A percentile compares a stretch with the other conserved stretches of the same genome.
Evolutionary conservation across 2,888 invertebrate genomes (phyloP).

Genomic region (Chalcis sispes): DNA sequence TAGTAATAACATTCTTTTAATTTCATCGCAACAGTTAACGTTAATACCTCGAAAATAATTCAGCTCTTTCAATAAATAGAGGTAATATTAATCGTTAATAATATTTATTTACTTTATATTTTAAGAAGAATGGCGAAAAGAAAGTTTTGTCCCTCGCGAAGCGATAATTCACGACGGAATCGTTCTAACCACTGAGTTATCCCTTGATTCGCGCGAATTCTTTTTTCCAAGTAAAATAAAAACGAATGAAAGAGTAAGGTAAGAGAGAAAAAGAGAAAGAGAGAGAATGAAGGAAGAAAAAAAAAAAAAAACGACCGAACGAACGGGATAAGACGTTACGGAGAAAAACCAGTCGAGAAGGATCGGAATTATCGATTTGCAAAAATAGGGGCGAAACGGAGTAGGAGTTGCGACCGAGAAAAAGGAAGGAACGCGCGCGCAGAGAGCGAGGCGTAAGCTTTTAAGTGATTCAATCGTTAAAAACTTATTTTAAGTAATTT

Average conservation of each 20-base stretch:
- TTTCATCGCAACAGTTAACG: too few relatives aligned
- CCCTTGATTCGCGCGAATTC: constrained; percentile 21
- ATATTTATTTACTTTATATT: constrained; percentile 22
- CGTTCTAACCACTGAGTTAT: constrained; percentile 32
- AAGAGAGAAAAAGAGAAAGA: constrained; percentile 1
- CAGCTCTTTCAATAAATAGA: too few relatives aligned
- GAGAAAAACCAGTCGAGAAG: constrained; percentile 33
- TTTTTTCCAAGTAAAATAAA: too few relatives aligned
- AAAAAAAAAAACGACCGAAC: constrained; percentile 9
- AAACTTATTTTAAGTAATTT: not conserved
- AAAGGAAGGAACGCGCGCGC: constrained; percentile 9
- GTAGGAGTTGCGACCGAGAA: constrained; percentile 8
- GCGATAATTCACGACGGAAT: constrained; percentile 42
- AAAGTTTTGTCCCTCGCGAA: constrained; percentile 20
- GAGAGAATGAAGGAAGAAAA: constrained; percentile 12
- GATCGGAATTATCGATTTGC: constrained; percentile 61
- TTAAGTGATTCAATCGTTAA: not conserved
- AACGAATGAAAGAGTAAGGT: too few relatives aligned
- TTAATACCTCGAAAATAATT: too few relatives aligned
- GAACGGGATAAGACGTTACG: constrained; percentile 31
- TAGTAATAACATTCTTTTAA: too few relatives aligned
- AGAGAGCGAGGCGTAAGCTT: constrained; percentile 1
- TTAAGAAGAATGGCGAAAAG: constrained; percentile 3
- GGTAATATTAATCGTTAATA: too few relatives aligned
- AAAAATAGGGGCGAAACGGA: constrained; percentile 32